Evolutionary conservation across 2,888 invertebrate species (phyloP), one percentile per base, ranked within the genome.

Genomic region (Scrobipalpa atriplicella): DNA sequence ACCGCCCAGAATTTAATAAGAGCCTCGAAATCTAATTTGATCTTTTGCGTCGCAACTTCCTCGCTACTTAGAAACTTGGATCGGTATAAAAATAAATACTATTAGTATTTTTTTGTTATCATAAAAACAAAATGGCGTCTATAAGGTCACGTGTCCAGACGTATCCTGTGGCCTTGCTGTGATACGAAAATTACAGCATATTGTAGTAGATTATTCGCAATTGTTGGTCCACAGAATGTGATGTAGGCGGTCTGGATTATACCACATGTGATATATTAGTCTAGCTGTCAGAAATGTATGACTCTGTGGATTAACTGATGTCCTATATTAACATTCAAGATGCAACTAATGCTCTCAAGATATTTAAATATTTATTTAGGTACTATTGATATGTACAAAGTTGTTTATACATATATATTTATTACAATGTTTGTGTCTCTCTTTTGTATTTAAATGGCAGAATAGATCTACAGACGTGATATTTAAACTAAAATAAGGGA

Each of bases 101-200:
- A 8, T 29, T 19, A 5, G 7, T 36, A 11, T 29, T n/a, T n/a
- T 54, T 11, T 29, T 58, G n/a, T 58, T 58, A 58, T 58, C 58
- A 1, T 21, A 38, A 62, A 29, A 63, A 63, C 51, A 63, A 63
- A 36, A 63, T 63, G 63, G 51, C 63, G 38, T 52, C 63, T 21
- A 8, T 2, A 62, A 61, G 60, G 52, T 60, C 66, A 54, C 43
- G 43, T 47, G 60, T 68, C 71, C 66, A 67, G 69, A 66, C 71
- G 65, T 66, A 66, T 73, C 71, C 68, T 65, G 68, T 65, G 68
- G 65, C 71, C 69, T 73, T 72, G 67, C 62, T 52, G 21, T 66
- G 71, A 70, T 70, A 71, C 39, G 65, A 67, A 70, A 66, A 73
- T 71, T 68, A 64, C 68, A 41, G 19, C 39, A 65, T 66, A 62